These are phyloP conservation scores for Seira sanloemensis DNA, from an alignment of 2,888 invertebrate genomes.

Conservation along the genomic window DNA sequence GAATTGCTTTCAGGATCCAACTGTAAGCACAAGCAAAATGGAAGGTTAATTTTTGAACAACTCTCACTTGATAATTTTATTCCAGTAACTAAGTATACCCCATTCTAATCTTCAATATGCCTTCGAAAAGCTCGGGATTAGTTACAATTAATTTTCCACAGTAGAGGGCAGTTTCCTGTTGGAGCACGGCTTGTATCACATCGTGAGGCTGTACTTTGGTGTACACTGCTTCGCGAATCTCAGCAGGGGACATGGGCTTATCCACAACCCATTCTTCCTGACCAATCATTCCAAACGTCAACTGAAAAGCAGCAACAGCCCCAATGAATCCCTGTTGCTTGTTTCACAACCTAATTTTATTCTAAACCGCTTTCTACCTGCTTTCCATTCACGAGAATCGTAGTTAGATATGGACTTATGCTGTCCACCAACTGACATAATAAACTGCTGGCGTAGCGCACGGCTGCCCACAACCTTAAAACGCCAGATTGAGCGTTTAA, in stretches of 20 bases:
- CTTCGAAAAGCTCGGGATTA: slow-evolving; percentile 94
- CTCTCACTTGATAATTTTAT: background rate
- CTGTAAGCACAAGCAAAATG: slow-evolving; percentile 78
- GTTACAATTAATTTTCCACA: slow-evolving; percentile 95
- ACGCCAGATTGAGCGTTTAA: slow-evolving; percentile 91
- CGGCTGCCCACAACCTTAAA: slow-evolving; percentile 92
- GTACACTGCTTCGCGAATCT: slow-evolving; percentile 95
- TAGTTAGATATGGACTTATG: slow-evolving; percentile 98
- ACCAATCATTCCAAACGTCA: slow-evolving; percentile 95
- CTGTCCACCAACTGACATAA: slow-evolving; percentile 97
- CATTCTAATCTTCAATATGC: slow-evolving; percentile 88
- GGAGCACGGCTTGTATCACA: slow-evolving; percentile 92
- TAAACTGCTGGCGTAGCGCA: slow-evolving; percentile 95
- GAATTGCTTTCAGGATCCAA: slow-evolving; percentile 93
- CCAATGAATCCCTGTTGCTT: no score
- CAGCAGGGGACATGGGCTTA: slow-evolving; percentile 97
- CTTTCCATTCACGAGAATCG: slow-evolving; percentile 97
- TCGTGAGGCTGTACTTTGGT: slow-evolving; percentile 92
- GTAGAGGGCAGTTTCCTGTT: slow-evolving; percentile 95
- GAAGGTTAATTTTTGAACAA: slow-evolving; percentile 12
- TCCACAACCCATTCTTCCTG: slow-evolving; percentile 97
- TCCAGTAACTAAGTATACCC: slow-evolving; percentile 78
- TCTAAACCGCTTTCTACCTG: slow-evolving; percentile 83
- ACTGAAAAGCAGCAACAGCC: no score
- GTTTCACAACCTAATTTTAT: no score